Evolutionary conservation across 2,113 vertebrate species (phyloP).

Genomic region (Glaucidium brasilianum): DNA sequence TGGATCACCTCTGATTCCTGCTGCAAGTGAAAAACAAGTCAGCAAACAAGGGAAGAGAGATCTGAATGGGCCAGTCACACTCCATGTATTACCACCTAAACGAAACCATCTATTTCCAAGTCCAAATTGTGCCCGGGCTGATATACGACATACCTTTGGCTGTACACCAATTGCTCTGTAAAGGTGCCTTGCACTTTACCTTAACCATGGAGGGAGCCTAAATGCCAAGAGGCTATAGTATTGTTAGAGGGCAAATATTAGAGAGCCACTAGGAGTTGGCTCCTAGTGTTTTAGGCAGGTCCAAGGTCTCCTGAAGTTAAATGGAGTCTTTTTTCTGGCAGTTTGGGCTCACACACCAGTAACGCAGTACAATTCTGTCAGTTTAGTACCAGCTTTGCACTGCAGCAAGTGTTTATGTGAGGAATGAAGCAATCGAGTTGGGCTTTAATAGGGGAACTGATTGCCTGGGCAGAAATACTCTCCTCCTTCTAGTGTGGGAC

Average conservation of each 20-base stretch:
- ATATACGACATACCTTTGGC: neutral
- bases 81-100: neutral
- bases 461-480: neutral
- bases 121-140: neutral
- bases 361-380: fast-evolving
- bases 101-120: neutral
- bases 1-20: neutral
- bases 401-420: neutral
- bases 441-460: neutral
- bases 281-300: neutral
- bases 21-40: neutral
- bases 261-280: neutral
- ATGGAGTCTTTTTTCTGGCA: neutral
- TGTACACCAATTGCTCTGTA: neutral
- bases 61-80: neutral
- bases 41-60: neutral
- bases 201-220: neutral
- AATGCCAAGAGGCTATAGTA: neutral
- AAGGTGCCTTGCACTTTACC: neutral
- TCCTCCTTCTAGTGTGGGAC: neutral
- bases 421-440: neutral
- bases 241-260: neutral
- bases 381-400: neutral
- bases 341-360: neutral
- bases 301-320: neutral